Evolutionary conservation across 2,113 vertebrate genomes (phyloP).

Genomic region (Heloderma charlesbogerti): DNA sequence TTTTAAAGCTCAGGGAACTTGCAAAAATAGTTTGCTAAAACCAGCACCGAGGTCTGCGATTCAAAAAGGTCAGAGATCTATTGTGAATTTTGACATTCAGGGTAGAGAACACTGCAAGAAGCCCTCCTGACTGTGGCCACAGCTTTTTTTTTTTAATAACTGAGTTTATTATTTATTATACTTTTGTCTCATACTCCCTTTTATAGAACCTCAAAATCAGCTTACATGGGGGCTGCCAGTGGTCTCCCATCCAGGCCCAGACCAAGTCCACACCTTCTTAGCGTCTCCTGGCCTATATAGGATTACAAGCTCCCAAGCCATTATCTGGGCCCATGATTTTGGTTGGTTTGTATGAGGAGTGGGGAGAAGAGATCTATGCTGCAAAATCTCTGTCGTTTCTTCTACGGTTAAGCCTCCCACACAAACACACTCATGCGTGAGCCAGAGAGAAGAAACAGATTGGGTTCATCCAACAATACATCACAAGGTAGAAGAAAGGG

Average conservation of each 20-base stretch:
- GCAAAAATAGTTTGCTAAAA: not conserved
- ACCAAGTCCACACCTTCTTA: not conserved
- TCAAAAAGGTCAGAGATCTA: not conserved
- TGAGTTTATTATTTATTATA: not conserved
- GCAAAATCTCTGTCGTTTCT: not conserved
- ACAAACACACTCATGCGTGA: not conserved
- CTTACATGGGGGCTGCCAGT: not conserved
- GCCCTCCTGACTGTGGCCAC: not conserved
- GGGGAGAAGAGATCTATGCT: not conserved
- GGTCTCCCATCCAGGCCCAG: not conserved
- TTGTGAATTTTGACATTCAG: not conserved
- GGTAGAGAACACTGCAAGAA: not conserved
- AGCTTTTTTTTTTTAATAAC: not conserved
- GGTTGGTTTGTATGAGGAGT: not conserved
- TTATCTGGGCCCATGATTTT: not conserved
- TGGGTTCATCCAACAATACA: rapidly evolving
- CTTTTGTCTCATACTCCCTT: not conserved
- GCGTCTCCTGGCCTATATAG: not conserved
- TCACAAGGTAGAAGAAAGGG: not conserved
- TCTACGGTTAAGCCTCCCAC: too few species aligned
- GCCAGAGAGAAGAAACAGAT: not conserved
- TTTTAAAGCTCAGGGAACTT: not conserved
- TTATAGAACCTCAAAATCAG: not conserved
- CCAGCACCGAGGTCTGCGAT: not conserved
- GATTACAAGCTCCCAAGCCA: not conserved